Evolutionary conservation across 2,888 invertebrate species (phyloP), one percentile per base, ranked within the genome.

Genomic region (Tachina lurida): DNA sequence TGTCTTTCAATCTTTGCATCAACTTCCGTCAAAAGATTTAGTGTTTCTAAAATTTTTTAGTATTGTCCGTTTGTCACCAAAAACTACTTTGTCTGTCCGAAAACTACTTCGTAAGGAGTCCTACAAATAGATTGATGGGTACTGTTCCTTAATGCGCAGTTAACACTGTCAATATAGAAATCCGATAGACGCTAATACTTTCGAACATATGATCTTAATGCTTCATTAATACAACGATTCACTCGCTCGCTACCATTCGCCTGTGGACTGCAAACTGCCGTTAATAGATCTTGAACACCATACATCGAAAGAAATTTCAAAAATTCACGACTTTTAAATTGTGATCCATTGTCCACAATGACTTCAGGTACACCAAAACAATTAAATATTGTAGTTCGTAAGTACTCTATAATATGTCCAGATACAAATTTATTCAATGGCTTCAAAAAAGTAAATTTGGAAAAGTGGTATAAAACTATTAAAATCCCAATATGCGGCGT

Each of bases 81-180:
- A n/a, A n/a, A n/a, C n/a, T n/a, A n/a, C n/a, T n/a, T 65, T n/a
- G 45, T 45, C 47, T 65, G 65, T n/a, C 65, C 47, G 22, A 65
- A 65, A 22, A 65, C 65, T 12, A 22, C 47, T 22, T 47, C 15
- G 22, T 65, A 65, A 22, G 65, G 22, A 19, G 65, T 47, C 10
- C 22, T 19, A 19, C 47, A 47, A 45, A 65, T 45, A 8, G 19
- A 19, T 65, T 65, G 65, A 19, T 65, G 65, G 19, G 22, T 17
- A 47, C 65, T 65, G 17, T 62, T 54, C 10, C 54, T 15, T 10
- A 54, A 3, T n/a, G 54, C n/a, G 54, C 19, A 54, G 9, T 54
- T 54, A 17, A 54, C n/a, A 17, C 17, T 54, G 10, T 10, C 3
- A 10, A 54, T n/a, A 17, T 54, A 54, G 7, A 17, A 4, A 54